phyloP scores from a whole-genome alignment of 2,888 invertebrate genomes.

The Dolomedes plantarius region DNA sequence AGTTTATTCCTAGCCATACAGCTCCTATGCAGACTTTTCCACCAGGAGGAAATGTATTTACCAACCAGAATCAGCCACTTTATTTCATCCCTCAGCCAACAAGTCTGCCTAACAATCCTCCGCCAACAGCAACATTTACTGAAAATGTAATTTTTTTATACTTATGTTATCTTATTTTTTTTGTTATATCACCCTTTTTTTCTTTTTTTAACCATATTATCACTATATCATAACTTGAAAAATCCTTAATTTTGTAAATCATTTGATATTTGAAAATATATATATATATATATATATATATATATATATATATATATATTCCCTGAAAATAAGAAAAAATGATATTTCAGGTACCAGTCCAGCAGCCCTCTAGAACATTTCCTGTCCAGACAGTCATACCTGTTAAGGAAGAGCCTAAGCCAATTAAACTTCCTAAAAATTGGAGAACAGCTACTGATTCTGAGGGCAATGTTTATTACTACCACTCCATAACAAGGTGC shows the following conservation, averaged over 20 bases:
- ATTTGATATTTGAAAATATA: too few species aligned
- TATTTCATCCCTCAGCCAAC: conserved; percentile 25
- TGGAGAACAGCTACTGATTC: conserved; percentile 91
- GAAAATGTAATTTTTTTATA: conserved; percentile 32
- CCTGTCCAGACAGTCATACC: not conserved
- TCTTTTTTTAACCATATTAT: too few species aligned
- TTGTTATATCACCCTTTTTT: too few species aligned
- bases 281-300: too few species aligned
- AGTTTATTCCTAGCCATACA: conserved; percentile 39
- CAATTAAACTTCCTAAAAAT: conserved; percentile 70
- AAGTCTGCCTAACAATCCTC: conserved; percentile 7
- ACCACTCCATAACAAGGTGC: conserved; percentile 82
- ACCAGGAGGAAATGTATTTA: conserved; percentile 21
- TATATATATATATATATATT: too few species aligned
- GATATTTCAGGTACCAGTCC: conserved; percentile 16
- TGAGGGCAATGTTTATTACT: conserved; percentile 92
- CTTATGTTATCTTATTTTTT: too few species aligned
- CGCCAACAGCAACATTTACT: not conserved
- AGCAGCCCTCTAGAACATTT: not conserved
- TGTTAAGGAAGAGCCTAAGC: conserved; percentile 24
- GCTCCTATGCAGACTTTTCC: conserved; percentile 25
- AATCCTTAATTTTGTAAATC: too few species aligned
- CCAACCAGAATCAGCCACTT: conserved; percentile 35
- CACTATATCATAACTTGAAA: too few species aligned
- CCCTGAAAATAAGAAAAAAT: too few species aligned